These are phyloP conservation scores for Platysteira castanea DNA, from an alignment of 2,113 vertebrate species.

Conservation along the genomic window DNA sequence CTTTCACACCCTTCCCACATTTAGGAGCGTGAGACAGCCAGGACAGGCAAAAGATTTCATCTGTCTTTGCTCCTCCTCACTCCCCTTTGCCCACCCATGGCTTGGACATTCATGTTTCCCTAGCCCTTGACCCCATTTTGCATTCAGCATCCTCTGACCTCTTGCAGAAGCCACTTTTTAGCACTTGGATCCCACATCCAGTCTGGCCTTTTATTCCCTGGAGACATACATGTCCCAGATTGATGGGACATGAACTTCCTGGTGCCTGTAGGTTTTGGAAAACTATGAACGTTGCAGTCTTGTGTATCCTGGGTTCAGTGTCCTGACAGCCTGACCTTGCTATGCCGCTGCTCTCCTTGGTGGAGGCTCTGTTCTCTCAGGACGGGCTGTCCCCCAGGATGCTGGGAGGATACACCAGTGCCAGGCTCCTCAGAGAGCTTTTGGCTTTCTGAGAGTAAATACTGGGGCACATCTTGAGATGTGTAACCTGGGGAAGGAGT, in stretches of 20 bases:
- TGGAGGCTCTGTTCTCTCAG: not conserved
- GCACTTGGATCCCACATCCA: not conserved
- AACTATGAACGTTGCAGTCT: not conserved
- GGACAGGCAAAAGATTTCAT: not conserved
- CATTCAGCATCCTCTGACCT: not conserved
- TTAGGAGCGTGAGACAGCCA: not conserved
- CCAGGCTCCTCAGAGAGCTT: not conserved
- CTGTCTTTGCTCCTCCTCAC: not conserved
- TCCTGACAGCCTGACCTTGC: not conserved
- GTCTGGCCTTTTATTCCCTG: not conserved
- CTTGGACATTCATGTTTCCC: not conserved
- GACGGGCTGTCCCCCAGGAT: not conserved
- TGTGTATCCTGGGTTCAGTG: not conserved
- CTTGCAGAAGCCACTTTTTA: not conserved
- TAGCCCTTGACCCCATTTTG: not conserved
- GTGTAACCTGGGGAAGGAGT: not conserved
- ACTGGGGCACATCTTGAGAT: accelerated
- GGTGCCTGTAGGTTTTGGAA: not conserved
- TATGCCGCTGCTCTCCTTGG: not conserved
- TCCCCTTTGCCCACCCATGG: not conserved
- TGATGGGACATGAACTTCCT: not conserved
- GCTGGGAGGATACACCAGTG: not conserved
- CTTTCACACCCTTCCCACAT: not conserved
- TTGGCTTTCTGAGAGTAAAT: not conserved
- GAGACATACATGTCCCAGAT: not conserved